Base-by-base conservation (phyloP, 2,797 vertebrate genomes). In the Gobionotothen gibberifrons region DNA sequence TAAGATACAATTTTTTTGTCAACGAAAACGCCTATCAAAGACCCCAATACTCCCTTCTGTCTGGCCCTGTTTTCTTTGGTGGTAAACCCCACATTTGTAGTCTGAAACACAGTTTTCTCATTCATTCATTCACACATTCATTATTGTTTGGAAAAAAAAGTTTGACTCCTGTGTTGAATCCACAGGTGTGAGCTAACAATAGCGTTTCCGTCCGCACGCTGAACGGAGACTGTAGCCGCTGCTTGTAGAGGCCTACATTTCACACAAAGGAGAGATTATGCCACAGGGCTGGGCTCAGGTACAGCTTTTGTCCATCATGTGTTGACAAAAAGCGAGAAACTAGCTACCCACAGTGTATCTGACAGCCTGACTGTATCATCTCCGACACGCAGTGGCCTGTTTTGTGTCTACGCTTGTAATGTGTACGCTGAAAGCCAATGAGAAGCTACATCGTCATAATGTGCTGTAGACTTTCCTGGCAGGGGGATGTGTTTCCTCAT, bases 221-320 rank as follows among this genome's bases (percentile, higher is more conserved):
- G 64, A 72, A 49, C 65, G 46, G 42, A 77, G 53, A 84, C 79
- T 66, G 82, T 78, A 78, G 78, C 82, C 54, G 8, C 68, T 76
- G 84, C 77, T 83, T 86, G 64, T 68, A 53, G 64, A 84, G 78
- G 85, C 80, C 85, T 72, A 83, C 74, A 68, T 79, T 80, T 76
- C 66, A 74, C 76, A 89, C 89, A 92, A 87, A 70, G 78, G 83
- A 40, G 66, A 74, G 82, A 84, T 90, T 86, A 87, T 68, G 74
- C 81, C 74, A 84, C 73, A 85, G 88, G 88, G 89, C 72, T 76
- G 81, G 88, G 90, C 83, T 87, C 89, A 86, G 87, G 85, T 84
- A 84, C 43, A 13, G 74, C 86, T 81, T 87, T 87, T 89, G 88
- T 90, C 61, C 61, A 17, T 29, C 74, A 53, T 69, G 86, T 87